Evolutionary conservation across 1,140 invertebrate genomes (phyloP).

Genomic region (Rhagoletis zephyria): DNA sequence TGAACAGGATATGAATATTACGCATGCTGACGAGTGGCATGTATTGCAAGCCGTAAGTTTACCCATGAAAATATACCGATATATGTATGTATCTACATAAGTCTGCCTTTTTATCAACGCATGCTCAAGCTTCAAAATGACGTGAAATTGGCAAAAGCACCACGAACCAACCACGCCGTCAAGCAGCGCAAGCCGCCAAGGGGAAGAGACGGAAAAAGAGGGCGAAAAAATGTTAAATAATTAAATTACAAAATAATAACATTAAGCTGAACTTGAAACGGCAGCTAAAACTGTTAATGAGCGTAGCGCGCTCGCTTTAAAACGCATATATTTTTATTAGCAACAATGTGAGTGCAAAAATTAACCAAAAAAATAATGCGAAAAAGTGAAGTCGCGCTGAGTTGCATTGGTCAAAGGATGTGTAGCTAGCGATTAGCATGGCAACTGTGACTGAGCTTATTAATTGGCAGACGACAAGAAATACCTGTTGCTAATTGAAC

Average conservation of each 20-base stretch:
- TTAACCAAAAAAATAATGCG: neutral
- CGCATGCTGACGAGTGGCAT: no score
- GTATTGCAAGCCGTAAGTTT: no score
- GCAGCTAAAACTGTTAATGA: neutral
- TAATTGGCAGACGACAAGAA: conserved; percentile 49
- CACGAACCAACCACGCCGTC: neutral
- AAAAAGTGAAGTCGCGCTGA: neutral
- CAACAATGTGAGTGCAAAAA: neutral
- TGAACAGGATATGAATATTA: no score
- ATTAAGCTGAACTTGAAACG: neutral
- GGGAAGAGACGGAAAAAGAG: neutral
- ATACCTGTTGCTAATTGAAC: conserved; percentile 50
- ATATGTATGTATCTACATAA: no score
- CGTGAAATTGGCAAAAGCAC: neutral
- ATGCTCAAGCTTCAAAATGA: neutral
- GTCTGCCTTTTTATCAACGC: neutral
- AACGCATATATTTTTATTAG: no score
- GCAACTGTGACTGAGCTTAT: conserved; percentile 1
- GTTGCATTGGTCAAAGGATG: neutral
- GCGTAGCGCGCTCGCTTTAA: neutral
- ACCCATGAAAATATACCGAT: no score
- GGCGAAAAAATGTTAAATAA: neutral
- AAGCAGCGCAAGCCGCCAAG: neutral
- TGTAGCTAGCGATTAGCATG: neutral
- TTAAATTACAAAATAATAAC: neutral